These are phyloP conservation scores for Hofmannophila pseudospretella DNA, from an alignment of 2,888 invertebrate genomes.

Conservation along the genomic window DNA sequence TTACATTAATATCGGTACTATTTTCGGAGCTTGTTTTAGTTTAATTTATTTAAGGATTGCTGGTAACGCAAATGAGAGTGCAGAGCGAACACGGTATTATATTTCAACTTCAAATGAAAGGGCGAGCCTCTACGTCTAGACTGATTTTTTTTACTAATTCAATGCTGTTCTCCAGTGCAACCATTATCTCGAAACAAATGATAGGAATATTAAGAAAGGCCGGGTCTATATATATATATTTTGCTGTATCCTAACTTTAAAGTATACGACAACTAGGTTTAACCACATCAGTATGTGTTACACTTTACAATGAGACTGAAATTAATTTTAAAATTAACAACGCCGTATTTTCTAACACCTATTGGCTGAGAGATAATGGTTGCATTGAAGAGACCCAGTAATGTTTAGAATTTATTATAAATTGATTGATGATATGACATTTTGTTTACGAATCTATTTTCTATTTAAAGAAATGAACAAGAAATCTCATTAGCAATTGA, in stretches of 20 bases:
- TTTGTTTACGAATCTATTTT: slow-evolving; percentile 37
- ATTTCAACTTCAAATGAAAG: slow-evolving; percentile 43
- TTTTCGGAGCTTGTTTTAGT: slow-evolving; percentile 26
- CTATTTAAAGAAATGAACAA: slow-evolving; percentile 47
- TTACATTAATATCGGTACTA: slow-evolving; percentile 27
- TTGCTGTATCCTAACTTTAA: too few relatives aligned
- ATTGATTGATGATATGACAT: too few relatives aligned
- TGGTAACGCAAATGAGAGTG: slow-evolving; percentile 40
- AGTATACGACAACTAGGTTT: too few relatives aligned
- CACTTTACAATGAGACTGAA: too few relatives aligned
- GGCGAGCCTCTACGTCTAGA: slow-evolving; percentile 52
- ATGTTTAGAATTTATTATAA: slow-evolving; percentile 29
- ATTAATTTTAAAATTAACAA: too few relatives aligned
- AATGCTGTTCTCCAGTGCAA: slow-evolving; percentile 22
- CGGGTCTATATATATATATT: too few relatives aligned
- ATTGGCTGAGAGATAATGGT: slow-evolving; percentile 13
- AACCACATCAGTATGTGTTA: too few relatives aligned
- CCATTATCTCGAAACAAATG: slow-evolving; percentile 21
- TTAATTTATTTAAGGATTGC: slow-evolving; percentile 23
- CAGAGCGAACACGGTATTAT: slow-evolving; percentile 24
- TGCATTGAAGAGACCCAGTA: slow-evolving; percentile 12
- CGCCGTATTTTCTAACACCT: slow-evolving; percentile 4
- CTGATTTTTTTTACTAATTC: slow-evolving; percentile 58
- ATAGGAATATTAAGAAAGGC: too few relatives aligned
- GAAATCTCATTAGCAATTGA: slow-evolving; percentile 39